Conservation (phyloP, 2,797 vertebrate species). For the Lepilemur ruficaudatus region DNA sequence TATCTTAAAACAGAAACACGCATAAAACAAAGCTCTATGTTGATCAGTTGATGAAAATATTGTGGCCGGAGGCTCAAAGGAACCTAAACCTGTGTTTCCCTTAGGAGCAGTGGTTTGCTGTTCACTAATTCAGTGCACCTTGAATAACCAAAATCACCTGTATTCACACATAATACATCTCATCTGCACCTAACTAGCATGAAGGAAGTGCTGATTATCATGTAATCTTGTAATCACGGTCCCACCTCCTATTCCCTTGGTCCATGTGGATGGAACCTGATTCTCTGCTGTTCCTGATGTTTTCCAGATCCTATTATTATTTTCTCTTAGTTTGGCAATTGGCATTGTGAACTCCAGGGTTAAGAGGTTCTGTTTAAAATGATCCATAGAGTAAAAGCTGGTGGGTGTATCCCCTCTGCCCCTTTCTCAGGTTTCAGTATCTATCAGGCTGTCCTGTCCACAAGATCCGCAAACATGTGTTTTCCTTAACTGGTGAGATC, state of each 20-base stretch:
- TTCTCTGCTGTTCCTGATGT: neutral
- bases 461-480: neutral
- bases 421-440: neutral
- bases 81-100: neutral
- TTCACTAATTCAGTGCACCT: neutral
- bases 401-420: neutral
- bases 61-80: neutral
- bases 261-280: neutral
- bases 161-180: neutral
- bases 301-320: neutral
- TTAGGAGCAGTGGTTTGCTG: neutral
- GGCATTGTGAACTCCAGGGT: neutral
- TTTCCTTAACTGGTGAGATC: neutral
- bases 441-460: neutral
- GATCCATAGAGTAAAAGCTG: neutral
- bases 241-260: neutral
- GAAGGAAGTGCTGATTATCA: neutral
- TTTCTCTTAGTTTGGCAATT: neutral
- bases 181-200: neutral
- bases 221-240: neutral
- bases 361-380: conserved; percentile 5
- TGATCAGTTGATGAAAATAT: neutral
- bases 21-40: neutral
- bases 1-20: neutral
- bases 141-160: neutral